Evolutionary conservation across 2,797 vertebrate species (phyloP), one percentile per base, ranked within the genome.

Genomic region (Dendrocincla tyrannina): DNA sequence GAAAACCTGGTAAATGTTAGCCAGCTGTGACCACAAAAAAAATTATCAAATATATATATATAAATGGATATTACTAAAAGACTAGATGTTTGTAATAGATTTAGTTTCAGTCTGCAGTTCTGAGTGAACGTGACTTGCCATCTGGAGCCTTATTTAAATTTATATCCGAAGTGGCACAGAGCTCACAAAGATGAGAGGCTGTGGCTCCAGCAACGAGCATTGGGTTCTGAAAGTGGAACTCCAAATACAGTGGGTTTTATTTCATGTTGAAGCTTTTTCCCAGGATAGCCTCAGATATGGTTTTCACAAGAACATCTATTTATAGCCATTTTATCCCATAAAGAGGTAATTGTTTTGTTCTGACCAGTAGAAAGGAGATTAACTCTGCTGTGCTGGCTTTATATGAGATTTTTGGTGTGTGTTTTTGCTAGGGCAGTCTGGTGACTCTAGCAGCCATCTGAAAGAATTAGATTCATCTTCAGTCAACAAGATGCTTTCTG

Each of bases 401-500:
- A 41, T 16, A 17, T 77, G 68, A 77, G 30, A 28, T n/a, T 55
- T 73, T 75, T 44, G 55, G 3, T 62, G 59, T 69, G 44, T 25
- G 19, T 33, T 70, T 79, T 23, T 39, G 46, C 56, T 47, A 25
- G n/a, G 64, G 41, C 23, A 89, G 24, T 35, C 27, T 73, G 68
- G 46, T 81, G 56, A 42, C 56, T 85, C 50, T 23, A 64, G 52
- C 49, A 93, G 72, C 64, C 20, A 27, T 55, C 60, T 60, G 64
- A 89, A 83, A 66, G 39, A 88, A 84, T 91, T 88, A 69, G 52
- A 53, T 79, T 58, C 5, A 14, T 62, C 53, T 85, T 76, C 62
- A 69, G n/a, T 79, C 77, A 89, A n/a, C 47, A 92, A 76, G 62
- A 55, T 64, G 46, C 55, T 72, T 92, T 74, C 75, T 88, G 52